Base-by-base conservation (phyloP, 1,140 invertebrate species). In the Tigriopus japonicus region DNA sequence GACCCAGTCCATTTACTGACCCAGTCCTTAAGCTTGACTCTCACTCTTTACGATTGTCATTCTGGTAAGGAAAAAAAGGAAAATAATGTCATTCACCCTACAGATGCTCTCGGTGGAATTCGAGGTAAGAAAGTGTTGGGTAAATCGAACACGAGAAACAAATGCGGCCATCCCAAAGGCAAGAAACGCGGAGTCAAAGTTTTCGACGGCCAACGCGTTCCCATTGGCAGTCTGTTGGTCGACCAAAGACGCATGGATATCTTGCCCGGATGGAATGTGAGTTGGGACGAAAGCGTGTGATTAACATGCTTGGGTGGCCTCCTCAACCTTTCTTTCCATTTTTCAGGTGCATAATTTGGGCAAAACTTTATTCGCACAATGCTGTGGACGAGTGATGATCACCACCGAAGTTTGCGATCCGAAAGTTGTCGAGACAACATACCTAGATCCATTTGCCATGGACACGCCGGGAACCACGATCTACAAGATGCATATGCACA, bases 131-230 rank as follows among this genome's bases (percentile, higher is more conserved):
- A 49, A 10, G 19, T 17, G 10, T 21, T 17, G 19, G 19, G 45
- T 21, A 17, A 15, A 17, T 15, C 15, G n/a, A 17, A 15, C 42
- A 56, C 55, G n/a, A 40, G 35, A 6, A 56, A 56, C 42, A 28
- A 35, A 56, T 56, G 55, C 40, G 28, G 40, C n/a, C 15, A 13
- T 6, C 17, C 55, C 40, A 15, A 13, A 7, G 55, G 55, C 15
- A 56, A 56, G 40, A 56, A 35, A 56, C 35, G 55, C 35, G 55
- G 55, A 10, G 28, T 41, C 55, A 56, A 56, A 42, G 55, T 56
- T 5, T 56, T 41, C n/a, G 55, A 56, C 42, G 55, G 55, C 40
- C 55, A 56, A 41, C 2, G 55, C 1, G 40, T 56, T 56, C 55
- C 55, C n/a, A n/a, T 13, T 10, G 55, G 55, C 17, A 56, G n/a